phyloP scores from a whole-genome alignment of 2,888 invertebrate species.

The Coenonympha arcania region DNA sequence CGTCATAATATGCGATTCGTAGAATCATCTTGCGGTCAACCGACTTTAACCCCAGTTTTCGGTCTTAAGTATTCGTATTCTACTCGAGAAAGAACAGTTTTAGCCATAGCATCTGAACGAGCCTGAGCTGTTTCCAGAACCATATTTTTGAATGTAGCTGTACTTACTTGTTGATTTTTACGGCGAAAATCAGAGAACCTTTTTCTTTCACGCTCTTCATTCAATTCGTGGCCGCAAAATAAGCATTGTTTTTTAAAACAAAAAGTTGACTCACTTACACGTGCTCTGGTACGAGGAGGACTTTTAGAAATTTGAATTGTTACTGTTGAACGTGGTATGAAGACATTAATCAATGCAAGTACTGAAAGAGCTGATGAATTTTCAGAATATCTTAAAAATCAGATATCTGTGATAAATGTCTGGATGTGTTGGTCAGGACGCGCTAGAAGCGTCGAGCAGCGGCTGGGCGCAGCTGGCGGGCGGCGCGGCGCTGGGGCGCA shows the following conservation, averaged over 20 bases:
- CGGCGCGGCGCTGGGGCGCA: conserved; percentile 87
- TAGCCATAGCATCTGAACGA: not conserved
- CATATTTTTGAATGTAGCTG: not conserved
- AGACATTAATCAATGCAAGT: conserved; percentile 32
- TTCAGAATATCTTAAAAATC: conserved; percentile 29
- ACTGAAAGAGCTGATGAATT: conserved; percentile 33
- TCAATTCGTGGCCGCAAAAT: conserved; percentile 9
- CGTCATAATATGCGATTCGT: too few relatives aligned
- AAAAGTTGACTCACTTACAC: conserved; percentile 35
- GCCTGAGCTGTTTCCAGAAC: not conserved
- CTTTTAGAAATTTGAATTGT: conserved; percentile 32
- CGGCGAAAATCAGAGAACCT: too few relatives aligned
- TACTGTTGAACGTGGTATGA: conserved; percentile 32
- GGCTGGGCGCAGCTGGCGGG: conserved; percentile 33
- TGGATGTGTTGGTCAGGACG: conserved; percentile 71
- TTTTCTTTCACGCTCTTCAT: conserved; percentile 36
- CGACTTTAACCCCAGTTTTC: conserved; percentile 35
- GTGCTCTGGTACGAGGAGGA: conserved; percentile 34
- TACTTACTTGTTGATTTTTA: conserved; percentile 12
- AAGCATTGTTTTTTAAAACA: conserved; percentile 26
- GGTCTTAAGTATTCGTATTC: not conserved
- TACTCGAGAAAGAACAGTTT: too few relatives aligned
- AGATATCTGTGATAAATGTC: conserved; percentile 30
- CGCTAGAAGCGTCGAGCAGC: conserved; percentile 80
- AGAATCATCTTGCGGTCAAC: conserved; percentile 38